Conservation (phyloP, 2,797 vertebrate genomes). For the Microhierax caerulescens region DNA sequence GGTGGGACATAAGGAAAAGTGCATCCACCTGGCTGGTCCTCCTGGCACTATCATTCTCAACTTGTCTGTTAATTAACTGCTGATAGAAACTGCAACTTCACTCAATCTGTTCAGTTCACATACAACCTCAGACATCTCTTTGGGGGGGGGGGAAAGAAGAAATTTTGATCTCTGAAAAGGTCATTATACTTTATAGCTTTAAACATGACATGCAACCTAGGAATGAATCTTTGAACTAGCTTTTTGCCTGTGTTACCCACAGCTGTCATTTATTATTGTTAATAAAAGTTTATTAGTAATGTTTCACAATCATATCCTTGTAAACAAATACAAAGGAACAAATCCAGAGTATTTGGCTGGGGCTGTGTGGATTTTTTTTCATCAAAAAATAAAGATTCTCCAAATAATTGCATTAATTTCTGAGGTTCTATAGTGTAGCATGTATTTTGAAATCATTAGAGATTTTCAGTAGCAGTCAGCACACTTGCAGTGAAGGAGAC, state of each 20-base stretch:
- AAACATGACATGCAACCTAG: slow-evolving; percentile 40
- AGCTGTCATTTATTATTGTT: slow-evolving; percentile 68
- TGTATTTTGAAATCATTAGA: neutral
- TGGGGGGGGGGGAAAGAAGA: neutral
- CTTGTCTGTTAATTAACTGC: neutral
- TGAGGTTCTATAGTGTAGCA: neutral
- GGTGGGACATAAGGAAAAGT: neutral
- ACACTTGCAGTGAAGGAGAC: neutral
- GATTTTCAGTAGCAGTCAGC: slow-evolving; percentile 20
- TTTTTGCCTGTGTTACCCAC: slow-evolving; percentile 34
- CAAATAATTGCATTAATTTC: neutral
- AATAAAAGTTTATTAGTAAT: slow-evolving; percentile 54
- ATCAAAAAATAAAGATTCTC: neutral
- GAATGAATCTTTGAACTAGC: slow-evolving; percentile 25
- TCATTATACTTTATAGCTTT: slow-evolving; percentile 39
- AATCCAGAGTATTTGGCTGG: slow-evolving; percentile 13
- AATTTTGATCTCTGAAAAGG: slow-evolving; percentile 38
- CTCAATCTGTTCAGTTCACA: neutral
- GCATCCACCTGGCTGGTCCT: neutral
- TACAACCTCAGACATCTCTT: neutral
- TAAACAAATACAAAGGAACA: slow-evolving; percentile 59
- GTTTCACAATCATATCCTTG: slow-evolving; percentile 66
- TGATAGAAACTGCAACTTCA: neutral
- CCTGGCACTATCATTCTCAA: neutral
- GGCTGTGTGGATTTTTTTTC: neutral